Evolutionary conservation across 2,113 vertebrate genomes (phyloP), one percentile per base, ranked within the genome.

Genomic region (Terrapene triunguis): DNA sequence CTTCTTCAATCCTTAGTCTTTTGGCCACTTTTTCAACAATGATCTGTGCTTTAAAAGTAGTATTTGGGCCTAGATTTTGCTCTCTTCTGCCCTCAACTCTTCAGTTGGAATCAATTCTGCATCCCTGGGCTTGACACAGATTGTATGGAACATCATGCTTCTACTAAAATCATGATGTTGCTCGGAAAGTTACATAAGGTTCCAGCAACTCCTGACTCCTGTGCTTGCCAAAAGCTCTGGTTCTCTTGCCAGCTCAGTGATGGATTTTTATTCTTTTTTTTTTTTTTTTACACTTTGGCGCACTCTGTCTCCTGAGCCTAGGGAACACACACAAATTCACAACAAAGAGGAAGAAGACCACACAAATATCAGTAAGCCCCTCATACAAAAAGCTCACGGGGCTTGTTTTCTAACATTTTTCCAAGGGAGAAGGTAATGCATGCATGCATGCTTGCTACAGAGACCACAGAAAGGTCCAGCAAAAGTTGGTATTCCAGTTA

Each of bases 1-100:
- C 3, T 89, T 87, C 53, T 93, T 94, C 89, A 86, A 38, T 89
- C 51, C 92, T 72, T 35, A 80, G 21, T 21, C 74, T 95, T 79
- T 89, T 95, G 62, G 1, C 35, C 62, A 10, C 54, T 17, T 86
- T 96, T 96, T 92, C 38, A 47, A 3, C 76, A 57, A 38, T 47
- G 19, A 85, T 93, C 51, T 89, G n/a, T 82, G 35, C 54, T 94
- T 93, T 55, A 38, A 38, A 88, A 80, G 29, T 22, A 90, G 69
- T 53, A 69, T 16, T 21, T 95, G 84, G 25, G 10, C 84, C 84
- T 90, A 35, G 51, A 91, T 85, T 96, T 95, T 91, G 6, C 1
- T 80, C 35, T 90, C 87, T 82, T 27, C 21, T 62, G 82, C n/a
- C 17, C 27, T 89, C 27, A 91, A 8, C 89, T 85, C 74, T 80